Evolutionary conservation across 2,797 vertebrate species (phyloP).

Genomic region (Bryconaethiops microstoma): DNA sequence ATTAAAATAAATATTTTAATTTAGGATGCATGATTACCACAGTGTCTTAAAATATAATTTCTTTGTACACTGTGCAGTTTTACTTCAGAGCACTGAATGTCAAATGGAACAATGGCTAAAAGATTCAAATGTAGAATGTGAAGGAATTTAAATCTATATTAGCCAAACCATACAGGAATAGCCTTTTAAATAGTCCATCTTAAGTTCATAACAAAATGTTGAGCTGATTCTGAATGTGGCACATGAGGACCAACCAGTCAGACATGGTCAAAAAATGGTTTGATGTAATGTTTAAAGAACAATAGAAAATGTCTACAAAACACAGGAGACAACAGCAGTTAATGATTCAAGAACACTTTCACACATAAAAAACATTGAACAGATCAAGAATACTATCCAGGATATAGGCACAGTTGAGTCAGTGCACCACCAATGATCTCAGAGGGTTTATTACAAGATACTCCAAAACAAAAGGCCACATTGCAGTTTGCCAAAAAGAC

Average conservation of each 20-base stretch:
- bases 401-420: background rate
- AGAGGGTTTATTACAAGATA: background rate
- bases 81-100: background rate
- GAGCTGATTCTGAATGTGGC: background rate
- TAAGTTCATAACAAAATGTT: background rate
- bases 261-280: background rate
- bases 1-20: no score
- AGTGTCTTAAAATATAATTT: background rate
- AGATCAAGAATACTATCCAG: background rate
- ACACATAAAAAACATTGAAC: background rate
- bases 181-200: background rate
- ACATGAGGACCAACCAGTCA: background rate
- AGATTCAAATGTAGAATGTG: background rate
- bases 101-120: background rate
- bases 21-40: no score
- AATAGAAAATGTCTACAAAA: background rate
- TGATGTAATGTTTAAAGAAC: background rate
- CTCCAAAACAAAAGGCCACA: background rate
- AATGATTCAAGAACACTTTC: background rate
- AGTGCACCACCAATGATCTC: no score
- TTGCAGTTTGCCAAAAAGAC: background rate
- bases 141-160: background rate
- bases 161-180: background rate
- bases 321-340: background rate
- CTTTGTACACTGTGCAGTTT: background rate